Evolutionary conservation across 2,888 invertebrate genomes (phyloP), one percentile per base, ranked within the genome.

Genomic region (Lasioglossum calceatum): DNA sequence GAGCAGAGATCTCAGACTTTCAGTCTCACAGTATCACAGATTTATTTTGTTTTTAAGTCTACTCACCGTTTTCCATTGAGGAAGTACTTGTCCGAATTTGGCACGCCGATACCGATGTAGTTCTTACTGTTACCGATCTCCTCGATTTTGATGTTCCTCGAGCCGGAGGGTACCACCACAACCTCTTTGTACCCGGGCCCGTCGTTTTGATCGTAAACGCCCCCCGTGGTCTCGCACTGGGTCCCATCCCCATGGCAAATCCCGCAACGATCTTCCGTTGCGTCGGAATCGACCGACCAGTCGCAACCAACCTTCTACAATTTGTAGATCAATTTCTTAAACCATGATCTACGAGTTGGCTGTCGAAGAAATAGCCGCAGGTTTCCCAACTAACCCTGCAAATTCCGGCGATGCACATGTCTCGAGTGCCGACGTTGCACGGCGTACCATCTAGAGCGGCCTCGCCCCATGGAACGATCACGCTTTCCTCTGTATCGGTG

Each of bases 161-260:
- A 96, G 10, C 96, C 96, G 77, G 95, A 94, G 7, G 97, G 97
- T 76, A 97, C 96, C 1, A 96, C 95, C 19, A 96, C 95, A 0
- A 97, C 96, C 91, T 97, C 96, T 36, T 96, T 96, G 93, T 97
- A 97, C 73, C 95, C 96, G 92, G 93, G 89, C 85, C 96, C 96
- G 71, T 95, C 95, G 12, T 95, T 95, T 77, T 95, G 94, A 58
- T 95, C 96, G 93, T 96, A 97, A 84, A 96, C 93, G 47, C 96
- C 96, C 61, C 96, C 96, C 10, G 96, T 95, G 2, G 96, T 96
- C 87, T 96, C 96, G 92, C 97, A 97, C 77, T 96, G 96, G 0
- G 96, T 96, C 2, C 97, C 97, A 93, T 97, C 97, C 0, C 97
- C 97, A 88, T 97, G 96, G 92, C 97, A 97, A 67, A 97, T 96